phyloP scores from a whole-genome alignment of 2,888 invertebrate species.

The Hesperia comma region DNA sequence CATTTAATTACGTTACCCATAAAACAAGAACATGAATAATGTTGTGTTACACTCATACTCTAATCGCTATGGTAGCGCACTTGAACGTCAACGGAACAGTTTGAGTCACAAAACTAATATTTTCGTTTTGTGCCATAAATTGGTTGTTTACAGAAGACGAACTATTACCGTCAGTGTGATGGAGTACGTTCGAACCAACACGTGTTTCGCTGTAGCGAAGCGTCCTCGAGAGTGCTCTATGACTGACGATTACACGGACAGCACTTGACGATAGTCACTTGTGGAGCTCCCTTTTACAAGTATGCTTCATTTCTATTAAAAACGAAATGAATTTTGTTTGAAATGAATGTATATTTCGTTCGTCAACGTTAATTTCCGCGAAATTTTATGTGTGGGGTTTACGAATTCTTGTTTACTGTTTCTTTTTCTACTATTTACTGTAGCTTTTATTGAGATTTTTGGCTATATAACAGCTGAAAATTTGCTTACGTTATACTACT shows the following conservation, averaged over 20 bases:
- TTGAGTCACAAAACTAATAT: neutral
- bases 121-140: constrained; percentile 1
- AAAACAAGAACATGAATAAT: too few species aligned
- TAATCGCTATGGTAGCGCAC: too few species aligned
- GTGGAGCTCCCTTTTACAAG: constrained; percentile 14
- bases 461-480: too few species aligned
- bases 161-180: constrained; percentile 26
- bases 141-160: constrained; percentile 9
- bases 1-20: too few species aligned
- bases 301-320: constrained; percentile 8
- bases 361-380: too few species aligned
- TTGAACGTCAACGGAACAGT: too few species aligned
- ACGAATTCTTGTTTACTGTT: too few species aligned
- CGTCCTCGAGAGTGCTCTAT: constrained; percentile 31
- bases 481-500: too few species aligned
- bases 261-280: constrained; percentile 29
- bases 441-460: too few species aligned
- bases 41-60: too few species aligned
- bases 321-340: neutral
- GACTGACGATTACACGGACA: constrained; percentile 33
- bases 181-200: constrained; percentile 28
- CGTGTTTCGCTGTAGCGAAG: constrained; percentile 28
- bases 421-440: too few species aligned
- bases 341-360: neutral
- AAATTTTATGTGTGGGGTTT: too few species aligned